Conservation (phyloP, 2,888 invertebrate species). For the Chymomyza procnemis region DNA sequence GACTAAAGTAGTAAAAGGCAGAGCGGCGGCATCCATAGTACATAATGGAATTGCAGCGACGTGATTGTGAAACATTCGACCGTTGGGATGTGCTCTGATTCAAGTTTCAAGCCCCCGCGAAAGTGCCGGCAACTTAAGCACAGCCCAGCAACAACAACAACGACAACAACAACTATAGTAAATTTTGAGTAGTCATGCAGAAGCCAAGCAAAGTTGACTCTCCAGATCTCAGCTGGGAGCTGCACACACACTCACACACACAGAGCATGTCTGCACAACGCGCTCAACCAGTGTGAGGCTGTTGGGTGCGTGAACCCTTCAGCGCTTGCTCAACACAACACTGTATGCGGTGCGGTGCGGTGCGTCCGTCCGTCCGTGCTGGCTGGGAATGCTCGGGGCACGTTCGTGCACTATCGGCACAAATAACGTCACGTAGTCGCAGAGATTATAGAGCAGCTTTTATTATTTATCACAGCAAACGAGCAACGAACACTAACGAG, state of each 20-base stretch:
- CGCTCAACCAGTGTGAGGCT: no score
- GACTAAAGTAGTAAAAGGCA: conserved; percentile 16
- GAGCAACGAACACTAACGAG: conserved; percentile 70
- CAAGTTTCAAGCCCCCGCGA: conserved; percentile 64
- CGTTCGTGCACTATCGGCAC: conserved; percentile 76
- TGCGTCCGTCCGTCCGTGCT: not conserved
- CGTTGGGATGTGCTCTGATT: conserved; percentile 78
- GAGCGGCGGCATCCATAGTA: conserved; percentile 50
- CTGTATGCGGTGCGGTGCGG: no score
- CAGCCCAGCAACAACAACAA: conserved; percentile 24
- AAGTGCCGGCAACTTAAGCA: not conserved
- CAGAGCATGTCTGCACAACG: conserved; percentile 36
- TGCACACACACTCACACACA: conserved; percentile 20
- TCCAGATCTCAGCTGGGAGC: conserved; percentile 30
- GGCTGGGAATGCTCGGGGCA: conserved; percentile 51
- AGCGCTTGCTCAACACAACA: conserved; percentile 6
- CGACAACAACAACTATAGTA: conserved; percentile 12
- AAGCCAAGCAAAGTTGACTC: conserved; percentile 41
- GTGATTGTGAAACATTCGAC: conserved; percentile 78
- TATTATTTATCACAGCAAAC: conserved; percentile 75
- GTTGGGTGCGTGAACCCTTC: conserved; percentile 6
- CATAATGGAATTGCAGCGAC: conserved; percentile 78
- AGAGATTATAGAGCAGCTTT: conserved; percentile 77
- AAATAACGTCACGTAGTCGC: conserved; percentile 78
- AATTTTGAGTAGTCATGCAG: conserved; percentile 63